Evolutionary conservation across 2,888 invertebrate genomes (phyloP).

Genomic region (Cephalotes varians): DNA sequence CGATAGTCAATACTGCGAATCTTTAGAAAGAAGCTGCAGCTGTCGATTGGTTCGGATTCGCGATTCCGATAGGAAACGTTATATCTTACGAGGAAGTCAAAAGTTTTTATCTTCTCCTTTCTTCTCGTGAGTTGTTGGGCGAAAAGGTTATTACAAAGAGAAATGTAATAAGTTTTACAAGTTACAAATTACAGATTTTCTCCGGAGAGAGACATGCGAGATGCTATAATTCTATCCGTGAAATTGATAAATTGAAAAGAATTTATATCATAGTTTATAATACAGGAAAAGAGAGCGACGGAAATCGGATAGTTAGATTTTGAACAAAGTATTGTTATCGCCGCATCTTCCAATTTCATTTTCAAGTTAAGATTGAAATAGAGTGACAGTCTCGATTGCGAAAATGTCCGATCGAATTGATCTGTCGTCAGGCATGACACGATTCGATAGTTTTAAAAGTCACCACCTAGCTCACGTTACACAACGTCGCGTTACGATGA

Average conservation of each 20-base stretch:
- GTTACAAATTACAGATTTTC: neutral
- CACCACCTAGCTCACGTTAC: slow-evolving; percentile 26
- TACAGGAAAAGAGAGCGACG: neutral
- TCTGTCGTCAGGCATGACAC: neutral
- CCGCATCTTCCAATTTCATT: neutral
- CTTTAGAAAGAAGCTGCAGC: neutral
- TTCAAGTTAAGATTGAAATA: neutral
- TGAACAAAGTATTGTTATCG: neutral
- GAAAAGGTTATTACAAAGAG: neutral
- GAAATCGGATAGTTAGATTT: neutral
- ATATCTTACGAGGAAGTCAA: neutral
- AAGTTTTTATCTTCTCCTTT: neutral
- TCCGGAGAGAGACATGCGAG: neutral
- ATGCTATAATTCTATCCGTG: neutral
- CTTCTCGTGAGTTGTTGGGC: neutral
- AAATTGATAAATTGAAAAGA: neutral
- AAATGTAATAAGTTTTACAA: neutral
- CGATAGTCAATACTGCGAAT: slow-evolving; percentile 36
- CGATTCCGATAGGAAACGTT: neutral
- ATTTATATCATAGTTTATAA: neutral
- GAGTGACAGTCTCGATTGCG: neutral
- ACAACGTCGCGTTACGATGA: slow-evolving; percentile 50
- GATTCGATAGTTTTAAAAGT: slow-evolving; percentile 34
- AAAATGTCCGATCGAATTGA: neutral
- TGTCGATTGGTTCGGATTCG: neutral